These are phyloP conservation scores for Calephelis perditalis DNA, from an alignment of 2,888 invertebrate genomes.

Conservation along the genomic window DNA sequence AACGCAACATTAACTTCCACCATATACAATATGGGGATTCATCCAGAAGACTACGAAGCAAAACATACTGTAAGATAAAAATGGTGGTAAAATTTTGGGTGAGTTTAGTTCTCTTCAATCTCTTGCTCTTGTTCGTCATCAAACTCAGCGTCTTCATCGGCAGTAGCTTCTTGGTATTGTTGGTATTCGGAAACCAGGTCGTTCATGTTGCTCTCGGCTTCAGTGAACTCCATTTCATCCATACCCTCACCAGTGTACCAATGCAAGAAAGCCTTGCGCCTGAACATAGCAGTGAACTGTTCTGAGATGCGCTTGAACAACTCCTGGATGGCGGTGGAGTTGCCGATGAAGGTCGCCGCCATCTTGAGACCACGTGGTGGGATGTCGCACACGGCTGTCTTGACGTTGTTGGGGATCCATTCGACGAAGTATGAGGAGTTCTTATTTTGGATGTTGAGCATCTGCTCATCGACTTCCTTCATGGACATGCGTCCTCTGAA, in stretches of 20 bases:
- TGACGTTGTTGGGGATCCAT: no score
- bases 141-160: constrained; percentile 89
- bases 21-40: constrained; percentile 30
- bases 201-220: constrained; percentile 97
- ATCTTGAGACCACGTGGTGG: no score
- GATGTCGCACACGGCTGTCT: constrained; percentile 52
- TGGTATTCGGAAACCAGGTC: constrained; percentile 96
- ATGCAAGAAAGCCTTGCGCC: constrained; percentile 95
- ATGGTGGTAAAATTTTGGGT: constrained; percentile 32
- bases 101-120: constrained; percentile 80
- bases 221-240: constrained; percentile 97
- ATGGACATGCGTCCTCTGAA: no score
- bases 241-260: constrained; percentile 95
- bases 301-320: constrained; percentile 94
- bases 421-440: no score
- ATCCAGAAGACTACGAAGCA: constrained; percentile 55
- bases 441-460: no score
- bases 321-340: constrained; percentile 95
- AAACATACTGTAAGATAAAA: constrained; percentile 35
- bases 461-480: no score
- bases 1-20: constrained; percentile 44
- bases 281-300: constrained; percentile 94
- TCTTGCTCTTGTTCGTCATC: constrained; percentile 87
- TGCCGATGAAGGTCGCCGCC: constrained; percentile 96
- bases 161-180: constrained; percentile 94